Evolutionary conservation across 2,888 invertebrate genomes (phyloP), one percentile per base, ranked within the genome.

Genomic region (Pandemis corylana): DNA sequence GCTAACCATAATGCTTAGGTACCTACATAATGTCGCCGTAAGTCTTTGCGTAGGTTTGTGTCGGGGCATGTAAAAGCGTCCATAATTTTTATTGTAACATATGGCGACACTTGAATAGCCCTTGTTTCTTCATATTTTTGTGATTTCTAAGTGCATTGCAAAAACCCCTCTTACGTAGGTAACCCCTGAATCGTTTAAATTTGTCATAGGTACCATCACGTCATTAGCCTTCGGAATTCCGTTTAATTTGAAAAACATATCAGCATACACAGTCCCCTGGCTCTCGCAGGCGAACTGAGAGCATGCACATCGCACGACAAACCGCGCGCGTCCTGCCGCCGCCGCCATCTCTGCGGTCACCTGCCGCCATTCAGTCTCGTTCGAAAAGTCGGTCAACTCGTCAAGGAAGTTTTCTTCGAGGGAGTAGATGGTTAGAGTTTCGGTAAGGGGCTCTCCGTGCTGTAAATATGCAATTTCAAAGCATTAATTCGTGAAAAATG

Each of bases 341-440:
- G 89, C 87, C 4, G 73, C 46, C 65, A 86, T 64, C 6, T 79
- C 78, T 0, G 82, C 85, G 1, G 81, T 78, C 9, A 89, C 80
- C 64, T 84, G 81, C 42, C 83, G 81, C 83, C 83, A 85, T 49
- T 84, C 83, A 0, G 89, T 90, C 70, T 89, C 89, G 76, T 90
- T 90, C 5, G 87, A 80, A 68, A 82, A 91, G 79, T 90, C 90
- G 1, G 87, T 78, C 61, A 90, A 79, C 75, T 90, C 90, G 61
- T 82, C 86, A 2, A 90, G 81, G 75, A 91, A 91, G 79, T 86
- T 89, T 49, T 89, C 87, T 83, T 91, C 90, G 0, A 90, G 78
- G 0, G 90, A 91, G 71, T 82, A 83, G 70, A 89, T 82, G 66
- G 86, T 87, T 41, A 87, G 9, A 1, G 87, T 79, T 10, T 87